These are phyloP conservation scores for Enteromius mattozi DNA, from an alignment of 2,797 vertebrate genomes.

Conservation along the genomic window DNA sequence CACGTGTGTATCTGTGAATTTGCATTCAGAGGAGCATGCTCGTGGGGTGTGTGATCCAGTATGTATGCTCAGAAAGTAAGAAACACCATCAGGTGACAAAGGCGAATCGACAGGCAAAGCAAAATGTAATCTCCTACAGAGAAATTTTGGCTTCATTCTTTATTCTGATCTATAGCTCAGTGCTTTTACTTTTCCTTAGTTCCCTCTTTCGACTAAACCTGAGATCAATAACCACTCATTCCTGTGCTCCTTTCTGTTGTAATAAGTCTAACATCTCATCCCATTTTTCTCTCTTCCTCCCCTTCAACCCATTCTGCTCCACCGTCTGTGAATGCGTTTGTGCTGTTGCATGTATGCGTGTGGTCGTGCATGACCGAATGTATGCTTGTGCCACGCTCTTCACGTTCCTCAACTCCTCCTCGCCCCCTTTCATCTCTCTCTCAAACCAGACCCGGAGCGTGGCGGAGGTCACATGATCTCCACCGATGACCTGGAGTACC, in stretches of 20 bases:
- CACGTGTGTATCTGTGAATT: slow-evolving; percentile 27
- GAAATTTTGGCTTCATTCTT: slow-evolving; percentile 59
- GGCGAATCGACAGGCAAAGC: slow-evolving; percentile 52
- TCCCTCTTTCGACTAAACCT: slow-evolving; percentile 63
- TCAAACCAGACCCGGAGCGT: slow-evolving; percentile 88
- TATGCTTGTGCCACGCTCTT: slow-evolving; percentile 51
- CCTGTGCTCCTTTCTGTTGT: slow-evolving; percentile 66
- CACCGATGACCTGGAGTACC: slow-evolving; percentile 95
- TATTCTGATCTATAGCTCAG: slow-evolving; percentile 69
- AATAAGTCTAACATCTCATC: slow-evolving; percentile 75
- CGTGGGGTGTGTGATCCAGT: slow-evolving; percentile 33
- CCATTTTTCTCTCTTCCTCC: slow-evolving; percentile 57
- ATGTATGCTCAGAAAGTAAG: slow-evolving; percentile 57
- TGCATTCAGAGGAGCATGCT: slow-evolving; percentile 47
- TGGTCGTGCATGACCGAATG: slow-evolving; percentile 47
- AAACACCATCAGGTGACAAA: slow-evolving; percentile 64
- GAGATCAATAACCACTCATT: slow-evolving; percentile 71
- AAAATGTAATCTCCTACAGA: slow-evolving; percentile 65
- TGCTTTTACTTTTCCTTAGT: slow-evolving; percentile 69
- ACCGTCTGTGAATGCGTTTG: slow-evolving; percentile 61
- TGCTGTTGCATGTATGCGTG: slow-evolving; percentile 31
- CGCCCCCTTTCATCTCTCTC: slow-evolving; percentile 3
- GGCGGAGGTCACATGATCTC: slow-evolving; percentile 96
- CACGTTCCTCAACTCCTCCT: slow-evolving; percentile 51
- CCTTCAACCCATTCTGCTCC: slow-evolving; percentile 49